Evolutionary conservation across 2,888 invertebrate species (phyloP), one percentile per base, ranked within the genome.

Genomic region (Liopterus haemorrhoidalis): DNA sequence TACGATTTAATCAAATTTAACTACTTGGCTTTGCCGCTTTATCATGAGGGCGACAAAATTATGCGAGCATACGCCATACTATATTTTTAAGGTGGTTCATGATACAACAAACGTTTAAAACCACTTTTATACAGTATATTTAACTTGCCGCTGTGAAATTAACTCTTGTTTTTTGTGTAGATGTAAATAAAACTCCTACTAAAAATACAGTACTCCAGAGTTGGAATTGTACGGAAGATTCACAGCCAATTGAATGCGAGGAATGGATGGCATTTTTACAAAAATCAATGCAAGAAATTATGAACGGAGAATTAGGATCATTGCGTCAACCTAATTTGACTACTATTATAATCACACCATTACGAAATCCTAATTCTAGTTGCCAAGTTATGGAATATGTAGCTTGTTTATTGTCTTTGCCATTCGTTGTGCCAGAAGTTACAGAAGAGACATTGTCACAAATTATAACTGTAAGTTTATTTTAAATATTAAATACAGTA

Each of bases 221-320:
- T 32, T 47, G 51, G 49, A 54, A 70, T 46, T 68, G 70, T 1
- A 66, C 67, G 42, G 71, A 72, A 54, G 71, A 72, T 52, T 68
- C 68, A 1, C 73, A 75, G 57, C 81, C 84, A 2, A 83, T 89
- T 48, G 88, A 90, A 64, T 78, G 85, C 53, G 89, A 90, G 51
- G 90, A 91, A 66, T 90, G 89, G 90, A 72, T 87, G 50, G 88
- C 83, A 1, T 91, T 90, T 65, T 67, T 91, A 1, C 80, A 85
- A 57, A 79, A 81, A 8, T 85, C 85, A 11, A 85, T 88, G 65
- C 82, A 82, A 62, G 91, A 90, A 71, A 77, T 87, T 9, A 78
- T 89, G 70, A 80, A 81, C 43, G 86, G 86, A 1, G 88, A 88
- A 65, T 72, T 85, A 11, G 81, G 81, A 54, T 84, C 84, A 2